Conservation (phyloP, 1,140 invertebrate species). For the Eriocheir sinensis region DNA sequence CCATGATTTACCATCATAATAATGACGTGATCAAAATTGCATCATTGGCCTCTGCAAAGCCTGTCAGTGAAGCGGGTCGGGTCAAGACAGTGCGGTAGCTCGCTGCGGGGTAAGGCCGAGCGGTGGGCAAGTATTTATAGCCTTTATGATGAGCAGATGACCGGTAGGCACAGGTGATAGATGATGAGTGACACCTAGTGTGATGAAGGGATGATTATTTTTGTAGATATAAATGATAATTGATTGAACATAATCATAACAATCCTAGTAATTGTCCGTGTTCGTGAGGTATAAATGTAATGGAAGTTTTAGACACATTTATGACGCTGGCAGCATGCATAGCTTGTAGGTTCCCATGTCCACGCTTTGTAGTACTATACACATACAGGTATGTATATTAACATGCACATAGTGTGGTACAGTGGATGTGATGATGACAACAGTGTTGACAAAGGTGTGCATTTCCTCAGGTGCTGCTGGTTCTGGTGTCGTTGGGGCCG, state of each 20-base stretch:
- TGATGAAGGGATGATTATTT: not conserved
- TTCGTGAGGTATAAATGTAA: not conserved
- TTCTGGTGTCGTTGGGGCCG: slow-evolving; percentile 11
- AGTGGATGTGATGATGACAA: not conserved
- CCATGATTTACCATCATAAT: no score
- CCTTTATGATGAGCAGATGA: not conserved
- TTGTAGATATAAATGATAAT: no score
- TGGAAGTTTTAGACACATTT: not conserved
- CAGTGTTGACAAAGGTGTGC: not conserved
- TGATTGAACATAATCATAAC: not conserved
- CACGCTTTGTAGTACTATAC: no score
- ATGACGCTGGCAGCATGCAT: no score
- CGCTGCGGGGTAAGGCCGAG: no score
- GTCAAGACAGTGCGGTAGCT: no score
- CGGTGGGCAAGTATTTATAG: not conserved
- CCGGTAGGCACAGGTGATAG: not conserved
- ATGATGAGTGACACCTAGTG: not conserved
- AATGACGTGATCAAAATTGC: no score
- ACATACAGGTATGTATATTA: not conserved
- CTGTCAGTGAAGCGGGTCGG: no score
- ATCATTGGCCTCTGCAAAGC: no score
- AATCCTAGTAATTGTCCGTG: not conserved
- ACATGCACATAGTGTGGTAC: not conserved
- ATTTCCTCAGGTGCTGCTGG: slow-evolving; percentile 57
- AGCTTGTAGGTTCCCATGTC: no score